Evolutionary conservation across 1,140 invertebrate species (phyloP).

Genomic region (Marisa cornuarietis): DNA sequence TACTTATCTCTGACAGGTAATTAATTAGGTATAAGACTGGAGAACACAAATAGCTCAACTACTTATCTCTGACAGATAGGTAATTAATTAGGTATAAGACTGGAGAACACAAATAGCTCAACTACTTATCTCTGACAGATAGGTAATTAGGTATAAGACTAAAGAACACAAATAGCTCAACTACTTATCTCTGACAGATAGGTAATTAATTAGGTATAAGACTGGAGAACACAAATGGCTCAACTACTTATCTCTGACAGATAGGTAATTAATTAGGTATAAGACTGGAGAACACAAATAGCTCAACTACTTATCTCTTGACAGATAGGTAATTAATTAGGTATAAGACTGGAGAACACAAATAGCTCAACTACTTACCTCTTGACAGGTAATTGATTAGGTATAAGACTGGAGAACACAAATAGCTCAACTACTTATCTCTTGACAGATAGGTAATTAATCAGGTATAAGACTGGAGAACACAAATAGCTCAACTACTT

Average conservation of each 20-base stretch:
- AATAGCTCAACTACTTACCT: conserved; percentile 56
- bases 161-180: not conserved
- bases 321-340: too few species aligned
- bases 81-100: too few species aligned
- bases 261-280: too few species aligned
- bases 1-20: conserved; percentile 67
- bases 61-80: too few species aligned
- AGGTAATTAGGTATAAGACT: too few species aligned
- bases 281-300: not conserved
- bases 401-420: not conserved
- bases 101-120: not conserved
- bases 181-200: conserved; percentile 67
- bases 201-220: too few species aligned
- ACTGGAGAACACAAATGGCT: not conserved
- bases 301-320: conserved; percentile 62
- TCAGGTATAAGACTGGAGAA: not conserved
- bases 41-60: conserved; percentile 25
- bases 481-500: conserved; percentile 49
- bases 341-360: not conserved
- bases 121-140: conserved; percentile 66
- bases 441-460: too few species aligned
- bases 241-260: conserved; percentile 65
- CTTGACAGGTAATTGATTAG: too few species aligned
- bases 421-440: conserved; percentile 56
- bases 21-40: too few species aligned